phyloP scores from a whole-genome alignment of 2,113 vertebrate genomes.

The Aldabrachelys gigantea region DNA sequence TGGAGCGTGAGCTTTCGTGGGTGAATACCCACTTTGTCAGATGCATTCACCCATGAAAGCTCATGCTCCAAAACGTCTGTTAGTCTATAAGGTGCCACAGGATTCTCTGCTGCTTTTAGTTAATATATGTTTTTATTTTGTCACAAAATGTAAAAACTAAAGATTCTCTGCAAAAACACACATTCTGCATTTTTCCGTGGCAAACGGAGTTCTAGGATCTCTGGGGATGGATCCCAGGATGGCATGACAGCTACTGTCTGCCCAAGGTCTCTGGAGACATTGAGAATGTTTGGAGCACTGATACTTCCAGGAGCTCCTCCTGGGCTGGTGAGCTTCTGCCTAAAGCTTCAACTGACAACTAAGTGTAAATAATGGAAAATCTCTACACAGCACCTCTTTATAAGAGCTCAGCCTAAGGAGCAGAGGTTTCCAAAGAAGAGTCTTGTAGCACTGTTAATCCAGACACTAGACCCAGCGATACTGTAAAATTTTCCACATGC shows the following conservation, averaged over 20 bases:
- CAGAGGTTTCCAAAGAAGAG: neutral
- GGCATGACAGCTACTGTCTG: neutral
- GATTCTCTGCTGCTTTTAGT: neutral
- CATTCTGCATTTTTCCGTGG: neutral
- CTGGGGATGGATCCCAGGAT: neutral
- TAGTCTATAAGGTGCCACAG: too few relatives aligned
- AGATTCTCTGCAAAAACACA: neutral
- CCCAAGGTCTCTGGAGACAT: neutral
- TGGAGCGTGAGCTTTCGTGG: too few relatives aligned
- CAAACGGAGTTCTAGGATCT: neutral
- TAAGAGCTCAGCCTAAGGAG: neutral
- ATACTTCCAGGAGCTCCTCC: constrained; percentile 3
- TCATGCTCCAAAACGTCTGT: too few relatives aligned
- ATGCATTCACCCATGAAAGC: too few relatives aligned
- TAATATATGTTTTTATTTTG: neutral
- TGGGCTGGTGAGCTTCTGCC: neutral
- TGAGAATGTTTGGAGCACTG: neutral
- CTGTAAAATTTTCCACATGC: neutral
- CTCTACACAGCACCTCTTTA: neutral
- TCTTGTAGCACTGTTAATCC: neutral
- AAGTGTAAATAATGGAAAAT: neutral
- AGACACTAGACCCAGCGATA: neutral
- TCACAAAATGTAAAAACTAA: neutral
- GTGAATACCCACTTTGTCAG: too few relatives aligned
- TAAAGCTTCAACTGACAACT: neutral